These are phyloP conservation scores for Rhynchonycteris naso DNA, from an alignment of 2,797 vertebrate species.

Conservation along the genomic window DNA sequence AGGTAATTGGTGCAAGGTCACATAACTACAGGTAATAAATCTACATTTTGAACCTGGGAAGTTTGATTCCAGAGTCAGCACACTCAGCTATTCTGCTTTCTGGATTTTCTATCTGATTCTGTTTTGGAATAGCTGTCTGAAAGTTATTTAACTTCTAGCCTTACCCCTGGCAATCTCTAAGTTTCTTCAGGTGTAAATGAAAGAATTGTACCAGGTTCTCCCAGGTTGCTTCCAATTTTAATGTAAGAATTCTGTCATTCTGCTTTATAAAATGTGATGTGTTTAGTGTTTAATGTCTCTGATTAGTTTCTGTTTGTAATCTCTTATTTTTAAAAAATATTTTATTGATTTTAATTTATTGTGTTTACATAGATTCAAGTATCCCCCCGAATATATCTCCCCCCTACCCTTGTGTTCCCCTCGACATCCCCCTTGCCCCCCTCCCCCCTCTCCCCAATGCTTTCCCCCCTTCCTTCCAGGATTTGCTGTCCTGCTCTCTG, in stretches of 20 bases:
- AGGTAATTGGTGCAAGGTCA: neutral
- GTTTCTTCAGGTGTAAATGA: slow-evolving; percentile 26
- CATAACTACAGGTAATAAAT: neutral
- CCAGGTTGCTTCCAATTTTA: neutral
- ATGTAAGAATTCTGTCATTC: slow-evolving; percentile 34
- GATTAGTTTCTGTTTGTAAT: slow-evolving; percentile 33
- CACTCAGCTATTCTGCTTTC: neutral
- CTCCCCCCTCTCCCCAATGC: too few species aligned
- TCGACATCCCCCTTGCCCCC: too few species aligned
- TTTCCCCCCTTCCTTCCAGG: too few species aligned
- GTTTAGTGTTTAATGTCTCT: neutral
- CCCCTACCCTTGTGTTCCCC: too few species aligned
- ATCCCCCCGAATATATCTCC: too few species aligned
- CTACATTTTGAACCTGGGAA: neutral
- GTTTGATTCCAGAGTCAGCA: neutral
- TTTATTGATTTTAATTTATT: too few species aligned
- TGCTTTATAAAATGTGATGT: neutral
- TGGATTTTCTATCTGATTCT: neutral
- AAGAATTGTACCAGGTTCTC: neutral
- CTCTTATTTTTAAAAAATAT: neutral
- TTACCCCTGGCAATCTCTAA: neutral
- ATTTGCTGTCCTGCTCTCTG: too few species aligned
- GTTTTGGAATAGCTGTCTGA: neutral
- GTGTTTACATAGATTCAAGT: too few species aligned
- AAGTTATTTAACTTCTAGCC: neutral